Evolutionary conservation across 2,113 vertebrate species (phyloP).

Genomic region (Amphilophus citrinellus): DNA sequence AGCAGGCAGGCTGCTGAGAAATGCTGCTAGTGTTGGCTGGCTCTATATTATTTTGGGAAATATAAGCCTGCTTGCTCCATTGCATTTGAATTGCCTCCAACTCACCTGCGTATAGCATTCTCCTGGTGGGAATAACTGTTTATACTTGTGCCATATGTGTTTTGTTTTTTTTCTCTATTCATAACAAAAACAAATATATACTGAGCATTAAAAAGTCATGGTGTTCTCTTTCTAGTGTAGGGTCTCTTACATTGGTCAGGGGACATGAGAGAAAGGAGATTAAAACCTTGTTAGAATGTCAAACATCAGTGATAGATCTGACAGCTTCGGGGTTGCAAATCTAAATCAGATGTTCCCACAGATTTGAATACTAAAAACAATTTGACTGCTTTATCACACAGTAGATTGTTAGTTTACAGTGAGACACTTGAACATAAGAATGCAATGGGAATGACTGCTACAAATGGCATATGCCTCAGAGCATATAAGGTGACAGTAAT

Average conservation of each 20-base stretch:
- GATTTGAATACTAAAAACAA: slow-evolving; percentile 26
- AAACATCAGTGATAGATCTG: slow-evolving; percentile 37
- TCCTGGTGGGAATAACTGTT: slow-evolving; percentile 67
- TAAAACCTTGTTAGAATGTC: slow-evolving; percentile 51
- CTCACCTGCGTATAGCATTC: slow-evolving; percentile 59
- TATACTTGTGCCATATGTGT: slow-evolving; percentile 59
- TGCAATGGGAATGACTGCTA: not conserved
- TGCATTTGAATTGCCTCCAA: slow-evolving; percentile 71
- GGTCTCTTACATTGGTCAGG: slow-evolving; percentile 25
- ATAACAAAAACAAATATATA: slow-evolving; percentile 50
- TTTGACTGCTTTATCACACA: slow-evolving; percentile 30
- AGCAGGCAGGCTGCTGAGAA: slow-evolving; percentile 28
- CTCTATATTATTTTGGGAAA: slow-evolving; percentile 70
- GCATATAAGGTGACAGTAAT: not conserved
- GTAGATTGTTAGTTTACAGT: not conserved
- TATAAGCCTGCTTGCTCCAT: slow-evolving; percentile 63
- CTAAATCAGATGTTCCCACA: slow-evolving; percentile 38
- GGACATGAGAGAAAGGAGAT: slow-evolving; percentile 25
- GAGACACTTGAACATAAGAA: not conserved
- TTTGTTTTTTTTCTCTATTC: slow-evolving; percentile 15
- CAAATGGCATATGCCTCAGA: not conserved
- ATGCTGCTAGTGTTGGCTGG: slow-evolving; percentile 36
- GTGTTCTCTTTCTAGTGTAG: slow-evolving; percentile 14
- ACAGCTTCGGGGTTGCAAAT: slow-evolving; percentile 42
- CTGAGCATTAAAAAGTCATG: slow-evolving; percentile 18